Evolutionary conservation across 2,888 invertebrate genomes (phyloP).

Genomic region (Candidula unifasciata): DNA sequence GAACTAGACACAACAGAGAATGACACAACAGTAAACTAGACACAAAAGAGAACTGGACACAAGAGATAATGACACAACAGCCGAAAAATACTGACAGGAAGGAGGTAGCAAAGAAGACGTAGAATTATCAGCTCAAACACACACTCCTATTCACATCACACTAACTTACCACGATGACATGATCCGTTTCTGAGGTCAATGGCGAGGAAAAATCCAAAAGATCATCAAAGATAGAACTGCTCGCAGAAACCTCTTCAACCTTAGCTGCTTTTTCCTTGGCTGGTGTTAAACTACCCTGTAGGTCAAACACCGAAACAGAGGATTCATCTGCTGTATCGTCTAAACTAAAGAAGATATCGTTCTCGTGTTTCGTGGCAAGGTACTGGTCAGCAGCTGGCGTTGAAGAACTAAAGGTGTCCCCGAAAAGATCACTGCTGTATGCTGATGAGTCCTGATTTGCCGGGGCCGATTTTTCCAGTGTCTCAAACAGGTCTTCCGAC

Average conservation of each 20-base stretch:
- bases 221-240: constrained; percentile 31
- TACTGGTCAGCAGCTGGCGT: too few relatives aligned
- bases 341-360: constrained; percentile 29
- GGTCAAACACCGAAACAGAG: not conserved
- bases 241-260: not conserved
- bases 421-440: not conserved
- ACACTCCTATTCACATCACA: not conserved
- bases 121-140: not conserved
- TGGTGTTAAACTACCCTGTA: not conserved
- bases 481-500: not conserved
- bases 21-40: too few relatives aligned
- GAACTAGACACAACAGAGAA: too few relatives aligned
- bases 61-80: too few relatives aligned
- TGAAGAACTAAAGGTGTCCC: not conserved
- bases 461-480: not conserved
- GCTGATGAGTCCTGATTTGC: not conserved
- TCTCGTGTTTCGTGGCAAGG: not conserved
- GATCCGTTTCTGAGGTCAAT: not conserved
- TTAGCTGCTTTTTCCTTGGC: not conserved
- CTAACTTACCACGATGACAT: not conserved
- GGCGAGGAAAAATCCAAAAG: constrained; percentile 39
- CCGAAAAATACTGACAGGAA: too few relatives aligned
- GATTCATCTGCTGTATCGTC: not conserved
- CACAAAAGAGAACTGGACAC: too few relatives aligned
- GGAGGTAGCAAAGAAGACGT: too few relatives aligned